Base-by-base conservation (phyloP, 2,797 vertebrate species). In the Oreonectes daqikongensis region DNA sequence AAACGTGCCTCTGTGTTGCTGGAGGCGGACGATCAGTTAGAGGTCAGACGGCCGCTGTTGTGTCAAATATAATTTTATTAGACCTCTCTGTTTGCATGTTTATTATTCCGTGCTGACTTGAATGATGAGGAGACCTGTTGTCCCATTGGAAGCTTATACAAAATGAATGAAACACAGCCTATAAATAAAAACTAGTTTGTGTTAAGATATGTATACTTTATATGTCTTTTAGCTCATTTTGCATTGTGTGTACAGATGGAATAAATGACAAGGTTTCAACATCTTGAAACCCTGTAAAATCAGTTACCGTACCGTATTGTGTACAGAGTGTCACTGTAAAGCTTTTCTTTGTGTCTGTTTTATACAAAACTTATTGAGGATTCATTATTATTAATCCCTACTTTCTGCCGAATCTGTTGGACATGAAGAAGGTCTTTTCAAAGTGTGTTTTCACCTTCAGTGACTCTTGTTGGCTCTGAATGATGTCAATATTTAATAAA, bases 401-500 rank as follows among this genome's bases (percentile, higher is more conserved):
- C 17, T 67, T 5, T 67, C 4, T 32, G 35, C 11, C 24, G 24
- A 66, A 75, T 44, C 38, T 32, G 63, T 75, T 32, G 26, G n/a
- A 75, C 52, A 67, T 18, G 26, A 59, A 46, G 57, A 38, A 66
- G 4, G 30, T 66, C 1, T 35, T 35, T 9, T 9, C 8, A 9
- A 32, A 8, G 24, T 66, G 18, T 57, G 63, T 75, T 17, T 44
- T 75, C 26, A 67, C 52, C 38, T 57, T 46, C 26, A 26, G 2
- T 59, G 48, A 44, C 5, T 75, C 3, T 18, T 57, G 35, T 24
- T 32, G 48, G 63, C 63, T 57, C 35, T 46, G 50, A 75, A 67
- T 32, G 40, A 35, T 68, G 64, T 75, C 15, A 75, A 68, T 59
- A 68, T 75, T 68, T 68, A 59, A 75, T 68, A 26, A 68, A 75